These are phyloP conservation scores for Caenorhabditis brenneri DNA, from an alignment of 1,140 invertebrate genomes.

Conservation along the genomic window DNA sequence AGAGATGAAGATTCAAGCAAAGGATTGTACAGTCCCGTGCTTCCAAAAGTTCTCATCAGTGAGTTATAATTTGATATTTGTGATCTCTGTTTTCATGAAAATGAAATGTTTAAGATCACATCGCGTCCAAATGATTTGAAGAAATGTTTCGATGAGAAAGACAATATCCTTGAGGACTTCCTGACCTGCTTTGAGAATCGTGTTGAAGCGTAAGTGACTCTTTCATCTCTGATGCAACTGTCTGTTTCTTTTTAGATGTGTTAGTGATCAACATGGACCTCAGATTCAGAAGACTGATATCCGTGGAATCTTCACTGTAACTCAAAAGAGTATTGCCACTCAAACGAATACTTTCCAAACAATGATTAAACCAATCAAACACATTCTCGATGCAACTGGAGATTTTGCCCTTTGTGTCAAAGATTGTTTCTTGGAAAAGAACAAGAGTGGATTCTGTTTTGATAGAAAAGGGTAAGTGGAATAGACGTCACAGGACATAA, in stretches of 20 bases:
- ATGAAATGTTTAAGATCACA: conserved; percentile 48
- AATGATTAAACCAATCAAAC: conserved; percentile 52
- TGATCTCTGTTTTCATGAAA: neutral
- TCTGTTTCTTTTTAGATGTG: conserved; percentile 45
- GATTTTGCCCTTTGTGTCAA: conserved; percentile 56
- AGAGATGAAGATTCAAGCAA: conserved; percentile 56
- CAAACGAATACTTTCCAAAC: conserved; percentile 49
- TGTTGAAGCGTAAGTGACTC: conserved; percentile 51
- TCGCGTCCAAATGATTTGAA: conserved; percentile 50
- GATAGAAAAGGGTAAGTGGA: conserved; percentile 52
- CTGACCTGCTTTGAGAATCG: conserved; percentile 56
- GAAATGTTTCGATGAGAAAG: conserved; percentile 55
- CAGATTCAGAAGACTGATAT: conserved; percentile 54
- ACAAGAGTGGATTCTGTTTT: conserved; percentile 55
- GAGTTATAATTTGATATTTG: conserved; percentile 23
- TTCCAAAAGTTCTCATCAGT: conserved; percentile 52
- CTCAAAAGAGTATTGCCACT: conserved; percentile 43
- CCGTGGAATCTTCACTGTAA: conserved; percentile 43
- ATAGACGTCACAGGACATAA: conserved; percentile 1
- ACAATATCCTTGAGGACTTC: conserved; percentile 55
- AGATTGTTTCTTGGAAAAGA: conserved; percentile 56
- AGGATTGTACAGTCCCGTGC: conserved; percentile 55
- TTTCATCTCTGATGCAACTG: neutral
- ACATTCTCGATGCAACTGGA: conserved; percentile 56
- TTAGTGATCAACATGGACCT: conserved; percentile 48